A percentile compares a stretch with the other conserved stretches of the same genome.
Evolutionary conservation across 1,140 invertebrate genomes (phyloP).

Genomic region (Pentalonia nigronervosa): DNA sequence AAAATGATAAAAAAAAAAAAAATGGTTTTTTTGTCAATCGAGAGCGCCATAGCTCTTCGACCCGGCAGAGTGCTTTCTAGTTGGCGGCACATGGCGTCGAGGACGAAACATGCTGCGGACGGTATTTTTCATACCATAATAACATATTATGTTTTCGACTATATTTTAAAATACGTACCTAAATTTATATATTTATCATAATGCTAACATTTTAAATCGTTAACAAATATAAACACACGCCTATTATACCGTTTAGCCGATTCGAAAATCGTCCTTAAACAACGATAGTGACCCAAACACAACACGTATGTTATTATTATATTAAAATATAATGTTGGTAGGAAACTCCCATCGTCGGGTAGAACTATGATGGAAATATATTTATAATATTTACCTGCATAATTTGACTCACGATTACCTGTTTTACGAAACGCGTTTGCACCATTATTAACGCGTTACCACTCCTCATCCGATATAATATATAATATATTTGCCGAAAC

Average conservation of each 20-base stretch:
- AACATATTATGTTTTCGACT: background rate
- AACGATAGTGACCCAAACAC: background rate
- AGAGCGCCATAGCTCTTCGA: background rate
- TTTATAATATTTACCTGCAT: background rate
- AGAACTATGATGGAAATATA: background rate
- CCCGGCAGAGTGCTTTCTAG: background rate
- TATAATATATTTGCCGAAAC: constrained; percentile 8
- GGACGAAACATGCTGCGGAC: background rate
- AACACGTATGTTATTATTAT: background rate
- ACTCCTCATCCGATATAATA: background rate
- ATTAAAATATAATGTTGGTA: background rate
- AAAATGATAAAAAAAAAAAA: background rate
- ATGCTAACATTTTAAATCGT: background rate
- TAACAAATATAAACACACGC: background rate
- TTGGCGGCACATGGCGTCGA: background rate
- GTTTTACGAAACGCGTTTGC: background rate
- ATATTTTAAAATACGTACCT: background rate
- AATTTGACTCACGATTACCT: background rate
- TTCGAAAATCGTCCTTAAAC: background rate
- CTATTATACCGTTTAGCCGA: background rate
- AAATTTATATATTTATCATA: background rate
- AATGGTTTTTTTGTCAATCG: background rate
- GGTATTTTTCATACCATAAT: background rate
- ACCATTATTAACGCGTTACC: constrained; percentile 1
- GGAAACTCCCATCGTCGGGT: background rate